A percentile compares a stretch with the other conserved stretches of the same genome.
These are phyloP conservation scores for Poeciliopsis presidionis DNA, from an alignment of 2,797 vertebrate species.

Conservation along the genomic window DNA sequence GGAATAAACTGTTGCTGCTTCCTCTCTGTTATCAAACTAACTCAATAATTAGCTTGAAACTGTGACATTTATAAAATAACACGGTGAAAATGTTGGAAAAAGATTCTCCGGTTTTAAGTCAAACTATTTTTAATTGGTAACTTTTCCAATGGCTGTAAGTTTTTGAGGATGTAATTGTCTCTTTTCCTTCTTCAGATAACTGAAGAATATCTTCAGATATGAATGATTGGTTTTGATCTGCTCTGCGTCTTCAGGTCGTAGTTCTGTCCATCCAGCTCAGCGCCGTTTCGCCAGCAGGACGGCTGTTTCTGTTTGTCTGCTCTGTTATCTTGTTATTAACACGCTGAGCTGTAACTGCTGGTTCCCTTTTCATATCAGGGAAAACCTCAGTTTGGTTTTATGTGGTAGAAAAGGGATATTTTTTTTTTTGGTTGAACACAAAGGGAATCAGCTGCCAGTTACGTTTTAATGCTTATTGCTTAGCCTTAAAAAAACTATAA, in stretches of 20 bases:
- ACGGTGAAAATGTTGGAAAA: too few species aligned
- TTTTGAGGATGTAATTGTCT: not conserved
- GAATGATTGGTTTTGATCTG: not conserved
- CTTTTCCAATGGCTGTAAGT: not conserved
- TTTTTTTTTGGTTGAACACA: not conserved
- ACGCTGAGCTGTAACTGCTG: not conserved
- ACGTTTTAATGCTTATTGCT: not conserved
- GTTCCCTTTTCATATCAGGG: conserved; percentile 44
- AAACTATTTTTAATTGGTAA: too few species aligned
- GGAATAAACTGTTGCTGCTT: too few species aligned
- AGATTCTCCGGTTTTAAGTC: too few species aligned
- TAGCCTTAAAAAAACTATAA: not conserved
- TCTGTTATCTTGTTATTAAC: conserved; percentile 24
- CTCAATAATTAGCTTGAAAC: too few species aligned
- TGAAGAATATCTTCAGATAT: not conserved
- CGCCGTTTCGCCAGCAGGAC: not conserved
- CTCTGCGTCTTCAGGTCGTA: not conserved
- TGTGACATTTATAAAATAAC: too few species aligned
- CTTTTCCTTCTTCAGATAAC: not conserved
- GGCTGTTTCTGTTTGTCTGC: conserved; percentile 10
- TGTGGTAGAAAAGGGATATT: not conserved
- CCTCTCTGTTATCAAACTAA: too few species aligned
- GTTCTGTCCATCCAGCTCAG: not conserved
- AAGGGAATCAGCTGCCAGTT: not conserved
- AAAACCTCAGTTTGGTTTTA: not conserved